Evolutionary conservation across 2,888 invertebrate species (phyloP).

Genomic region (Plebejus melissa): DNA sequence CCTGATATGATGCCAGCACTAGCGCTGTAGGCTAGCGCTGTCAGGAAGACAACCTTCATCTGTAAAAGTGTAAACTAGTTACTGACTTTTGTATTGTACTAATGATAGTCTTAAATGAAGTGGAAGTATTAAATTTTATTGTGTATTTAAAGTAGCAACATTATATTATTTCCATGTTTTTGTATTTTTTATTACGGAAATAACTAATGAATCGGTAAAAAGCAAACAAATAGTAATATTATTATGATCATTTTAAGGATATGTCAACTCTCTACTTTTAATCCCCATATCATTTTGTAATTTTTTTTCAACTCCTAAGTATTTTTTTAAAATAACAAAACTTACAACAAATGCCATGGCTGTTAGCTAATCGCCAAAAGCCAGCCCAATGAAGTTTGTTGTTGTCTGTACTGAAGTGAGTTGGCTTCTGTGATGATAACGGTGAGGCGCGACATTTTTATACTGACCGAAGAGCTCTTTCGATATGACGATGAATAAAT

Average conservation of each 20-base stretch:
- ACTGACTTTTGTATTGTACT: not conserved
- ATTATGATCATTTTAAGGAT: too few relatives aligned
- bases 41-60: constrained; percentile 60
- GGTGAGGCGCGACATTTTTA: constrained; percentile 61
- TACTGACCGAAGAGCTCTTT: constrained; percentile 56
- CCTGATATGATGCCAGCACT: constrained; percentile 55
- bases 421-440: constrained; percentile 64
- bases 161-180: not conserved
- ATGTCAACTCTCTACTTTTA: too few relatives aligned
- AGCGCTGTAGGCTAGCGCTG: constrained; percentile 58
- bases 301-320: not conserved
- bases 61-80: constrained; percentile 50
- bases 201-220: too few relatives aligned
- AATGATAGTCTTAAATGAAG: not conserved
- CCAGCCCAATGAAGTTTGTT: constrained; percentile 60
- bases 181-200: too few relatives aligned
- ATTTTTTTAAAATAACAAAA: constrained; percentile 38
- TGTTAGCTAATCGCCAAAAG: constrained; percentile 75
- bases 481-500: constrained; percentile 54
- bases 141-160: constrained; percentile 9
- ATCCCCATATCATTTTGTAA: too few relatives aligned
- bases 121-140: too few relatives aligned
- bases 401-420: constrained; percentile 65
- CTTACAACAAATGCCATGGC: constrained; percentile 77
- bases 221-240: too few relatives aligned